phyloP scores from a whole-genome alignment of 2,113 vertebrate genomes.

The Esox niger region DNA sequence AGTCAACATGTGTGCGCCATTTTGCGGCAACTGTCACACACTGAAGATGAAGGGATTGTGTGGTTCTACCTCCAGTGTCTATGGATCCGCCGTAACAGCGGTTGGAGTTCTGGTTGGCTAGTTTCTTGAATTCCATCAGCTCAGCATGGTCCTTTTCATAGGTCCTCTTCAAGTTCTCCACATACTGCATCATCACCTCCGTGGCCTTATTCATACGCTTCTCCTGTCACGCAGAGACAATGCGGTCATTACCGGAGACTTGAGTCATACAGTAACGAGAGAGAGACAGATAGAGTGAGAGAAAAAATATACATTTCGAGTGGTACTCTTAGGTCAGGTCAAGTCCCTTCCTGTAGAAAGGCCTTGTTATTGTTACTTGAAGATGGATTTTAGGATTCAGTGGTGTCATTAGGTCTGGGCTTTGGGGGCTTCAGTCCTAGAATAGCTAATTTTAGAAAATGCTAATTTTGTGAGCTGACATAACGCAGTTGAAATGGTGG shows the following conservation, averaged over 20 bases:
- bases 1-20: neutral
- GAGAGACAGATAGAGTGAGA: neutral
- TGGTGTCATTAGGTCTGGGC: too few relatives aligned
- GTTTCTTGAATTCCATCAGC: constrained; percentile 95
- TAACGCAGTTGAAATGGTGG: too few relatives aligned
- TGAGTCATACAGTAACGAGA: neutral
- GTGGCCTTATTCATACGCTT: constrained; percentile 97
- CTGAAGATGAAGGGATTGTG: neutral
- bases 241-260: neutral
- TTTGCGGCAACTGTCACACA: too few relatives aligned
- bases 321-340: neutral
- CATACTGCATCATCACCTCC: constrained; percentile 98
- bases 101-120: constrained; percentile 96
- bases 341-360: neutral
- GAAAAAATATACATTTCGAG: neutral
- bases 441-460: too few relatives aligned
- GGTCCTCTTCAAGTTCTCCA: constrained; percentile 95
- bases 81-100: constrained; percentile 83
- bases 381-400: too few relatives aligned
- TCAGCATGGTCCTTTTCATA: constrained; percentile 98
- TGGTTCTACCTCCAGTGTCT: constrained; percentile 74
- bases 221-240: constrained; percentile 73
- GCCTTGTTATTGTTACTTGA: too few relatives aligned
- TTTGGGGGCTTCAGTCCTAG: too few relatives aligned
- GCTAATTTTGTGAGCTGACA: too few relatives aligned